These are phyloP conservation scores for Orthonevra nobilis DNA, from an alignment of 2,888 invertebrate species.

Conservation along the genomic window DNA sequence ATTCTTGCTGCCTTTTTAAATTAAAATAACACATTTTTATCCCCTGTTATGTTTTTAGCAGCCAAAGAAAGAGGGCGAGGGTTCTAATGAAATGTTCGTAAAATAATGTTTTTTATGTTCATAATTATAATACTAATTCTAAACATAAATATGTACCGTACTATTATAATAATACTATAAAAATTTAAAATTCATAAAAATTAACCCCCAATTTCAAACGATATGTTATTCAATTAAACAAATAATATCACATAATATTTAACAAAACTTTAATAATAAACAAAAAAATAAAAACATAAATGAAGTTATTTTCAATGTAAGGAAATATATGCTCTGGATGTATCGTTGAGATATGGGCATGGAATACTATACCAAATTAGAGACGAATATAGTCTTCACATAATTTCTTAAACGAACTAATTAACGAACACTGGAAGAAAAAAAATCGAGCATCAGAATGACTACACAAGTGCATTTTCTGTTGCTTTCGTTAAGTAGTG, in stretches of 20 bases:
- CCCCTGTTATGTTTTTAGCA: neutral
- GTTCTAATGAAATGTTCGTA: neutral
- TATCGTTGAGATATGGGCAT: too few species aligned
- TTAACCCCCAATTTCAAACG: neutral
- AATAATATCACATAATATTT: conserved; percentile 25
- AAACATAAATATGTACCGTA: conserved; percentile 25
- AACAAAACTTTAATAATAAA: conserved; percentile 39
- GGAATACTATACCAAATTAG: too few species aligned
- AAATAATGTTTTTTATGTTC: neutral
- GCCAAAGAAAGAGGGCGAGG: neutral
- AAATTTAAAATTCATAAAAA: neutral
- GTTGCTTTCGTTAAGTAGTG: too few species aligned
- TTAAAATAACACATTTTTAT: neutral
- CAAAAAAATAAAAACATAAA: neutral
- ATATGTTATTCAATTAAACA: conserved; percentile 39
- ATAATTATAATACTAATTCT: conserved; percentile 42
- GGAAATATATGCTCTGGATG: too few species aligned
- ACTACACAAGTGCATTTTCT: too few species aligned
- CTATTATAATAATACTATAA: conserved; percentile 42
- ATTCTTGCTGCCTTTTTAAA: neutral
- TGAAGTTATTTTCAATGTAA: conserved; percentile 20
- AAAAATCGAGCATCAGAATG: too few species aligned
- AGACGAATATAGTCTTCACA: too few species aligned
- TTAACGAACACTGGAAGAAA: too few species aligned
- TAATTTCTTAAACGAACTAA: too few species aligned